phyloP scores from a whole-genome alignment of 92 coral and sea anemone species.

The Parazoanthus darwini region DNA sequence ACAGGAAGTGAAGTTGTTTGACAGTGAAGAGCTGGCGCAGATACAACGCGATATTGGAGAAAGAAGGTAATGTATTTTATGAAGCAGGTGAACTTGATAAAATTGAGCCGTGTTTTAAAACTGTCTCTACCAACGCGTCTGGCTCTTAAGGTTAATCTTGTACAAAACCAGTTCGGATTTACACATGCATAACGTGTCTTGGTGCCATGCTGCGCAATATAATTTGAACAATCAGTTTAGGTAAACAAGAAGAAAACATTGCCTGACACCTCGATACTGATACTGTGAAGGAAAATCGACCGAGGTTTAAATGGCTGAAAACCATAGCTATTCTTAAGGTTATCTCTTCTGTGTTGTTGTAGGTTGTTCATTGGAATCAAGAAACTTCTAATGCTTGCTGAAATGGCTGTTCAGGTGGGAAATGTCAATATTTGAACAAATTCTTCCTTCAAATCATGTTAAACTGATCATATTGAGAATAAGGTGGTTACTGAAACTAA shows the following conservation, averaged over 20 bases:
- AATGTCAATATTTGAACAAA: not conserved
- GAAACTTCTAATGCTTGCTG: conserved; percentile 90
- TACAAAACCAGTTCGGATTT: not conserved
- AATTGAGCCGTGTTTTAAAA: not conserved
- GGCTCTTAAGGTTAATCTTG: not conserved
- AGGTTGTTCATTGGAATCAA: conserved; percentile 91
- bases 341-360: not conserved
- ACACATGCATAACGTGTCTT: too few relatives aligned
- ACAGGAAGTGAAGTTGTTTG: conserved; percentile 82
- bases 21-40: conserved; percentile 62
- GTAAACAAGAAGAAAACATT: too few relatives aligned
- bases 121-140: not conserved
- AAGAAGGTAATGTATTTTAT: conserved; percentile 57
- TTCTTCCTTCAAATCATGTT: not conserved
- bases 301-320: too few relatives aligned
- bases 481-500: not conserved
- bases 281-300: too few relatives aligned
- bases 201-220: not conserved
- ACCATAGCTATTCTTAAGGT: too few relatives aligned
- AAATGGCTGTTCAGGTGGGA: conserved; percentile 90
- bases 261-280: too few relatives aligned
- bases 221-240: too few relatives aligned
- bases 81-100: not conserved
- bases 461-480: not conserved
- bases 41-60: conserved; percentile 81